phyloP scores from a whole-genome alignment of 2,797 vertebrate genomes.

The Gorsachius magnificus region DNA sequence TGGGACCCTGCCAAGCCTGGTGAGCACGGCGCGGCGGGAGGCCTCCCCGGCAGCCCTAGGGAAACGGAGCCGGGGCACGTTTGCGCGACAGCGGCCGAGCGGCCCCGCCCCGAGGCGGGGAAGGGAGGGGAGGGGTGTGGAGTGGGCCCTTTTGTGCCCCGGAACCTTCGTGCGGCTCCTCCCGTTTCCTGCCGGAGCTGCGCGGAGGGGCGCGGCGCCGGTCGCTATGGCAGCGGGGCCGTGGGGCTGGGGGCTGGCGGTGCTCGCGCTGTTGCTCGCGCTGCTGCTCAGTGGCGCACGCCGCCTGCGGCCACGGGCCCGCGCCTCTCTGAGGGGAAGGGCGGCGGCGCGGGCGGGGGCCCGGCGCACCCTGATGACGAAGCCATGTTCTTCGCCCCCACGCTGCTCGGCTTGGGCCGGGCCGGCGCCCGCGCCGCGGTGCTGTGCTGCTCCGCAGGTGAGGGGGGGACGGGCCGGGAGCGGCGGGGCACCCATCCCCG shows the following conservation, averaged over 20 bases:
- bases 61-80: background rate
- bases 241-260: background rate
- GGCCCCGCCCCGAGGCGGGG: conserved; percentile 43
- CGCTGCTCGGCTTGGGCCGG: conserved; percentile 80
- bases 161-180: background rate
- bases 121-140: background rate
- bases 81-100: background rate
- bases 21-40: background rate
- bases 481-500: background rate
- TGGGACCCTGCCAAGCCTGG: background rate
- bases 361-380: conserved; percentile 97
- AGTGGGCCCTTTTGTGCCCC: background rate
- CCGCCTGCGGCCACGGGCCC: background rate
- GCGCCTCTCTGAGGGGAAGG: background rate
- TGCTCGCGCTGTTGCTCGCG: background rate
- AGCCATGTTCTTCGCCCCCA: conserved; percentile 95
- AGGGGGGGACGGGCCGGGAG: background rate
- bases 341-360: background rate
- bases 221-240: conserved; percentile 4
- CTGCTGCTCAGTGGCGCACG: background rate
- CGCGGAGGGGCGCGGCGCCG: background rate
- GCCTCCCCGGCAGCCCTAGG: background rate
- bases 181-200: background rate
- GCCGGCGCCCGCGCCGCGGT: conserved; percentile 75
- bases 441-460: conserved; percentile 95